Evolutionary conservation across 2,888 invertebrate species (phyloP).

Genomic region (Argyra leucocephala): DNA sequence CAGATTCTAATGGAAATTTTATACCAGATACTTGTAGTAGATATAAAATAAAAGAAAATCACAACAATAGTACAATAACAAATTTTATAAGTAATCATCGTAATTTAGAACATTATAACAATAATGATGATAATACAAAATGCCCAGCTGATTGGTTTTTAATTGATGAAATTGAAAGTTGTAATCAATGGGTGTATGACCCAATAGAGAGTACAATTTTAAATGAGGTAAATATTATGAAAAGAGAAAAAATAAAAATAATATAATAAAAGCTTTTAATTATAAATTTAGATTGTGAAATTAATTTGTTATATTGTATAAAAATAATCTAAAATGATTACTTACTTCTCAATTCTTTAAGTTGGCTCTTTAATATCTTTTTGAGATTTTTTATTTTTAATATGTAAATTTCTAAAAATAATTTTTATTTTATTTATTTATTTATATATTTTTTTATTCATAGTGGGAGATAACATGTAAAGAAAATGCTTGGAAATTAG

Average conservation of each 20-base stretch:
- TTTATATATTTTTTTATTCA: conserved; percentile 25
- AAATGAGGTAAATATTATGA: conserved; percentile 44
- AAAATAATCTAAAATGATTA: no score
- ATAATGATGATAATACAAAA: conserved; percentile 1
- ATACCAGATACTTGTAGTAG: conserved; percentile 36
- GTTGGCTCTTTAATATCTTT: background rate
- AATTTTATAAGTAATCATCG: no score
- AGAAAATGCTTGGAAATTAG: conserved; percentile 53
- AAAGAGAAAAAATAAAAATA: background rate
- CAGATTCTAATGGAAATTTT: conserved; percentile 31
- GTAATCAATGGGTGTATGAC: conserved; percentile 48
- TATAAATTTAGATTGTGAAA: background rate
- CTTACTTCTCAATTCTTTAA: no score
- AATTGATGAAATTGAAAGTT: conserved; percentile 35
- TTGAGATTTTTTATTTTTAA: background rate
- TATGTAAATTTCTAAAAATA: background rate
- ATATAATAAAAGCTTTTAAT: conserved; percentile 7
- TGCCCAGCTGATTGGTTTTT: conserved; percentile 42
- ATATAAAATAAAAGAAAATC: conserved; percentile 25
- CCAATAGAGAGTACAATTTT: conserved; percentile 48
- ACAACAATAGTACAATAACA: background rate
- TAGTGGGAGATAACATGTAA: conserved; percentile 53
- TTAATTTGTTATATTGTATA: no score
- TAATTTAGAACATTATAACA: background rate
- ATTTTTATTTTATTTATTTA: background rate